Percentiles rank a stretch among this genome's conserved stretches.
phyloP scores from a whole-genome alignment of 1,140 invertebrate species.

The Brachionus plicatilis region DNA sequence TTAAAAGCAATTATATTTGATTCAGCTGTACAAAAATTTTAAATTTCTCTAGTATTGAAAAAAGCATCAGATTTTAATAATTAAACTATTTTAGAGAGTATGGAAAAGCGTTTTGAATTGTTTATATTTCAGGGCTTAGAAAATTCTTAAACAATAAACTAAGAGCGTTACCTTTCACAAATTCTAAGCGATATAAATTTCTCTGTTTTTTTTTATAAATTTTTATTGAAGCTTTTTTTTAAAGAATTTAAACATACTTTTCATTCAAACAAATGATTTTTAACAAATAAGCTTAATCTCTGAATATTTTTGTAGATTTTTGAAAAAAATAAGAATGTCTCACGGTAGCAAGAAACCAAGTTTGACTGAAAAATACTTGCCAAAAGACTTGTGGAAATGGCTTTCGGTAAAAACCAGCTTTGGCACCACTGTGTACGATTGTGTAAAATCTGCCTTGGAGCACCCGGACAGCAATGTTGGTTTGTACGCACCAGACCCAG shows the following conservation, averaged over 20 bases:
- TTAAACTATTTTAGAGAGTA: background rate
- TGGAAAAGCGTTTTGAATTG: background rate
- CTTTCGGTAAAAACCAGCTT: constrained; percentile 5
- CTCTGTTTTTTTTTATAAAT: background rate
- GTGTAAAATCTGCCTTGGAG: constrained; percentile 37
- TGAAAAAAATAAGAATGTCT: constrained; percentile 7
- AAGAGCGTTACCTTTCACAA: background rate
- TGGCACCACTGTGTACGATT: constrained; percentile 36
- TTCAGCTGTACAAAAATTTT: background rate
- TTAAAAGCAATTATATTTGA: constrained; percentile 1
- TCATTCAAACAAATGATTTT: background rate
- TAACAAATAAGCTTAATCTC: too few species aligned
- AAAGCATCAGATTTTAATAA: constrained; percentile 8
- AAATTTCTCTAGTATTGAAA: background rate
- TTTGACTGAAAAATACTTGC: constrained; percentile 39
- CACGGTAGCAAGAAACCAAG: constrained; percentile 22
- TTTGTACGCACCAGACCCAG: constrained; percentile 43
- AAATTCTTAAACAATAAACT: background rate
- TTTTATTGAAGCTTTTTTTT: background rate
- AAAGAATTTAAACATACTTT: background rate
- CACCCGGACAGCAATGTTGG: constrained; percentile 30
- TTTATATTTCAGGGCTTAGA: constrained; percentile 7
- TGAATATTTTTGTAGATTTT: background rate
- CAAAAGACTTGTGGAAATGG: constrained; percentile 33
- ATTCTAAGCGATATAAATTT: background rate